Base-by-base conservation (phyloP, 2,113 vertebrate species). In the Mustelus asterias region DNA sequence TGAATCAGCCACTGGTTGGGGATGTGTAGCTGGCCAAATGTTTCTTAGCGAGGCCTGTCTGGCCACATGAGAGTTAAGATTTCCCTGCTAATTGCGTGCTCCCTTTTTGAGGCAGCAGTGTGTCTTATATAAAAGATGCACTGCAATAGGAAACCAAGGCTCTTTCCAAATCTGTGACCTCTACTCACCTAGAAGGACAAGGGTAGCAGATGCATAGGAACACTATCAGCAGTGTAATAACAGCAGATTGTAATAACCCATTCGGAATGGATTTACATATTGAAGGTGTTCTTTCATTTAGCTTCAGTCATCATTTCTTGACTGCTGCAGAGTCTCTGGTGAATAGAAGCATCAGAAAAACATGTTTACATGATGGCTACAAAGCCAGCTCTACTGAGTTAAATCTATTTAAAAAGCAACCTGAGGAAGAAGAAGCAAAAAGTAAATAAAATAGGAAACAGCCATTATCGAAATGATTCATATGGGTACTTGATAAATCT, bases 341-440 rank as follows among this genome's bases (percentile, higher is more conserved):
- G 33, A 94, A 69, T 94, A 69, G 37, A 37, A 60, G 26, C 26
- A 90, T 13, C 65, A 69, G 33, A 94, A 44, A 10, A 22, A 67
- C 63, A 41, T 41, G 16, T 69, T 69, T 26, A 60, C 22, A 67
- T 93, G 69, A 41, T 69, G 37, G 10, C 33, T 94, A 20, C 20
- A 70, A 69, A 94, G 37, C 37, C n/a, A 94, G 29, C 18, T 93
- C 65, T 93, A 93, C 9, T 41, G 60, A 93, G 65, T 93, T 93
- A 93, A 93, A 63, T 93, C 60, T 1, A 33, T n/a, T 60, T 37
- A 18, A 93, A 67, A 93, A 67, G 2, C 8, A 88, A 54, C 16
- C 37, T 13, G 22, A 58, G 44, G 54, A 88, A 88, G 85, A 88
- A 58, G 54, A 44, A 54, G 48, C 4, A 54, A 29, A 58, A 88